Conservation (phyloP, 1,140 invertebrate genomes). For the Anoplophora glabripennis region DNA sequence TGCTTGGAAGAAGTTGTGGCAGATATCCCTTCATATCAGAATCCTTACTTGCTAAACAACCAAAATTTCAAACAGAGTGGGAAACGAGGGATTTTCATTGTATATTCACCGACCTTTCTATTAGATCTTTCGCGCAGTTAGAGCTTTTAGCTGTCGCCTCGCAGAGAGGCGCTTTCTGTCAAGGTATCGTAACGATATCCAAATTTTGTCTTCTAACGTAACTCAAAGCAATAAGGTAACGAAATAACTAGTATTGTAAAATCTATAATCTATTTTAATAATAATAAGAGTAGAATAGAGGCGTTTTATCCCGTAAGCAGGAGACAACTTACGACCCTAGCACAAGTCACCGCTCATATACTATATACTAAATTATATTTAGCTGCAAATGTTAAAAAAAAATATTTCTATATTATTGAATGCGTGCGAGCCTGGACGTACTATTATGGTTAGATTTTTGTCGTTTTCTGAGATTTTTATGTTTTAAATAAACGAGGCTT, state of each 20-base stretch:
- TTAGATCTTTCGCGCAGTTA: no score
- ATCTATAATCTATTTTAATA: constrained; percentile 39
- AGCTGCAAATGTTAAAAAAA: constrained; percentile 45
- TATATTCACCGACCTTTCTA: no score
- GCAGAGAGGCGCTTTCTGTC: neutral
- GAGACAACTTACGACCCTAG: constrained; percentile 42
- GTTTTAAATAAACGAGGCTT: constrained; percentile 30
- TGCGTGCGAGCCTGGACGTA: constrained; percentile 44
- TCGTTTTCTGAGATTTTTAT: constrained; percentile 30
- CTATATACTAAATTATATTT: constrained; percentile 41
- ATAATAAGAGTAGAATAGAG: constrained; percentile 34
- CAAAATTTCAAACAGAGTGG: no score
- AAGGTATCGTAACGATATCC: constrained; percentile 21
- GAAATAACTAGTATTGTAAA: constrained; percentile 44
- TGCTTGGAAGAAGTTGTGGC: no score
- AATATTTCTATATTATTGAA: constrained; percentile 46
- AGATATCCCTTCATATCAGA: no score
- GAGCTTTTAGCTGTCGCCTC: neutral
- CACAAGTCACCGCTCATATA: constrained; percentile 45
- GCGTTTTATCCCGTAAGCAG: constrained; percentile 21
- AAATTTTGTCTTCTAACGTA: constrained; percentile 50
- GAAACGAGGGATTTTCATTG: no score
- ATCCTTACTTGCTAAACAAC: no score
- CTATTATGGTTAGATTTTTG: constrained; percentile 39
- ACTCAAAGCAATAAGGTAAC: constrained; percentile 51